These are phyloP conservation scores for Entelurus aequoreus DNA, from an alignment of 2,113 vertebrate genomes.

Conservation along the genomic window DNA sequence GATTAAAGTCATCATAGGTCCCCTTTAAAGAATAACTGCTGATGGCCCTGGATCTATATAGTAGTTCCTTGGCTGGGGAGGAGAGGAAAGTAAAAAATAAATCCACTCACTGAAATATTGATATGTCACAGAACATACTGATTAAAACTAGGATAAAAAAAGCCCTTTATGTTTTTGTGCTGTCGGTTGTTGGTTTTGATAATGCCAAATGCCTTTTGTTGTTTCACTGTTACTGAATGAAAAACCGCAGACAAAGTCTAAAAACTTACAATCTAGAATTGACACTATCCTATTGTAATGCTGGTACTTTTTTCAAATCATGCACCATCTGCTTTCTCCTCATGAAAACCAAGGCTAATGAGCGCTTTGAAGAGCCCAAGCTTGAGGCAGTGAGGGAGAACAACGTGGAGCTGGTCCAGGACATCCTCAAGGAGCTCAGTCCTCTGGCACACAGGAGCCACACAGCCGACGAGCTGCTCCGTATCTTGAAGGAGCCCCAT, in stretches of 20 bases:
- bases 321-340: slow-evolving; percentile 1
- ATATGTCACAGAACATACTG: slow-evolving; percentile 18
- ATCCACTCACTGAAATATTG: slow-evolving; percentile 42
- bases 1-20: no score
- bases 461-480: slow-evolving; percentile 77
- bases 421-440: slow-evolving; percentile 86
- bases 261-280: background rate
- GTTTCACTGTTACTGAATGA: slow-evolving; percentile 3
- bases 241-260: slow-evolving; percentile 10
- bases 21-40: background rate
- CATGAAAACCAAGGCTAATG: slow-evolving; percentile 75
- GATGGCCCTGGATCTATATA: slow-evolving; percentile 15
- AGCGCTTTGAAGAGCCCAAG: slow-evolving; percentile 85
- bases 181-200: slow-evolving; percentile 1
- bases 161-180: background rate
- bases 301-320: background rate
- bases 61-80: slow-evolving; percentile 13
- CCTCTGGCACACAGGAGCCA: slow-evolving; percentile 70
- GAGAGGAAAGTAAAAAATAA: slow-evolving; percentile 31
- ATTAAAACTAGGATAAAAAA: slow-evolving; percentile 4
- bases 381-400: slow-evolving; percentile 92
- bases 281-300: background rate
- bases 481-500: slow-evolving; percentile 89
- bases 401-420: slow-evolving; percentile 92
- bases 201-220: slow-evolving; percentile 11